phyloP scores from a whole-genome alignment of 2,888 invertebrate genomes.

The Aethes cnicana region DNA sequence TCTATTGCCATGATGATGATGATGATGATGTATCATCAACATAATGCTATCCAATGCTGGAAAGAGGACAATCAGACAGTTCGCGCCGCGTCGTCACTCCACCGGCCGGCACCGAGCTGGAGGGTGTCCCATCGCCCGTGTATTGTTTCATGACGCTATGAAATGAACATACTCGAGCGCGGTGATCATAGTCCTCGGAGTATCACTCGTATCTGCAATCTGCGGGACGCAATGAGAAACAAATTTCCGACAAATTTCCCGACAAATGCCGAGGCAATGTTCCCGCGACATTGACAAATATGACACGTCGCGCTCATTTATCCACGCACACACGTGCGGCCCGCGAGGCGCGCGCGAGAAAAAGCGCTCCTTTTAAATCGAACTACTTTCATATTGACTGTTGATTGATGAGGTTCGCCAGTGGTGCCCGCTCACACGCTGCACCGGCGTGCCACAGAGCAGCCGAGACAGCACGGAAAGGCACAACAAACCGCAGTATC shows the following conservation, averaged over 20 bases:
- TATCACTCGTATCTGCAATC: constrained; percentile 3
- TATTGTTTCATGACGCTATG: no score
- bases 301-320: constrained; percentile 42
- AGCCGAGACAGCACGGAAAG: constrained; percentile 25
- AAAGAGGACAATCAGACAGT: no score
- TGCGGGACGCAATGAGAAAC: constrained; percentile 27
- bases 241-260: constrained; percentile 41
- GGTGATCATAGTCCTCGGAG: no score
- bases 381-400: constrained; percentile 50
- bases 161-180: no score
- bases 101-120: no score
- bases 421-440: constrained; percentile 31
- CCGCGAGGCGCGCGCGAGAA: constrained; percentile 28
- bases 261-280: constrained; percentile 48
- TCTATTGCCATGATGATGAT: no score
- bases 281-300: constrained; percentile 55
- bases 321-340: constrained; percentile 18
- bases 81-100: no score
- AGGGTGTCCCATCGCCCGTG: no score
- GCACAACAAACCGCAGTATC: not conserved
- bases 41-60: no score
- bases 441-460: constrained; percentile 27
- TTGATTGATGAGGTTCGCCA: constrained; percentile 47
- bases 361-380: constrained; percentile 46
- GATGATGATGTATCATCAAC: no score